Evolutionary conservation across 64 coral and sea anemone species (phyloP), one percentile per base, ranked within the genome.

Genomic region (Porites australiensis): DNA sequence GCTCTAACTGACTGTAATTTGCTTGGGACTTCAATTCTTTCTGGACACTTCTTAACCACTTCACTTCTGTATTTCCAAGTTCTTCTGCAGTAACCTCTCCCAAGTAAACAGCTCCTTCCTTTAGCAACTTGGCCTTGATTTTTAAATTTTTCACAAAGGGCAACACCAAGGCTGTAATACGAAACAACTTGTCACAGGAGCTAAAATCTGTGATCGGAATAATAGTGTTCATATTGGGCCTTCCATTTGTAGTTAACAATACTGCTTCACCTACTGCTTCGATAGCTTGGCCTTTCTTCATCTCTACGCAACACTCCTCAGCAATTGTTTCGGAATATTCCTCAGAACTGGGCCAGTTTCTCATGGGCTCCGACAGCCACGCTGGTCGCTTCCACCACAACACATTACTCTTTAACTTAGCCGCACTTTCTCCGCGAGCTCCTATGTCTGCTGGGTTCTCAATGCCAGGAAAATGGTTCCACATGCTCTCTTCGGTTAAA

Each of bases 11-110:
- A n/a, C 68, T 83, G 79, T 48, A 91, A 70, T 83, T 88, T 11
- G 55, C 73, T 44, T 65, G 93, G n/a, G 58, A 59, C 64, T 80
- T 51, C 54, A 62, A 15, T 18, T 90, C 72, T 64, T 49, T 86
- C 72, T 95, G 88, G 57, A 58, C 74, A 73, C 90, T 83, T 64
- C 62, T 50, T 16, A 95, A 87, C 93, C 88, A 87, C 50, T 69
- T 45, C 7, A 72, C 87, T 11, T 73, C 72, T 49, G 80, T 82
- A 70, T 68, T 44, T 50, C 27, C 72, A 45, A 91, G 37, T 58
- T 95, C 82, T 45, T 67, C 60, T 62, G 50, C 74, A 14, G 61
- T 79, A n/a, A 91, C 23, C 8, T 64, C 71, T 79, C 37, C 71
- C 59, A 66, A 48, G 18, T 43, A 44, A 20, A 52, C 77, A 6